Conservation (phyloP, 2,113 vertebrate species). For the Megaptera novaeangliae region DNA sequence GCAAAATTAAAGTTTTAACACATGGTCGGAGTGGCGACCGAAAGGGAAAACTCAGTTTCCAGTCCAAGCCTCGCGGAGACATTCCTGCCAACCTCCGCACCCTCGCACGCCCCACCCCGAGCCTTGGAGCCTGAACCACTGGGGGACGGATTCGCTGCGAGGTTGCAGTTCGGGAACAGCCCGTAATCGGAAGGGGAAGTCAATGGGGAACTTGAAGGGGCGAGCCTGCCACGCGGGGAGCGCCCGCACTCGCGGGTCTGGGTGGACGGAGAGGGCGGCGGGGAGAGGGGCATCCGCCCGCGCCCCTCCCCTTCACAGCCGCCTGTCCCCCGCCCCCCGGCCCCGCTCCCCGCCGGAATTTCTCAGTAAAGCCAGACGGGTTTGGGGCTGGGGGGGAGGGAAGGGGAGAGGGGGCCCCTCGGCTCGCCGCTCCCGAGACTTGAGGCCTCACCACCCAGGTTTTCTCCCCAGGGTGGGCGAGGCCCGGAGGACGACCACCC, state of each 20-base stretch:
- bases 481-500: slow-evolving; percentile 41
- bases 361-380: slow-evolving; percentile 12
- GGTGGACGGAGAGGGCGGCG: neutral
- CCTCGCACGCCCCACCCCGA: slow-evolving; percentile 55
- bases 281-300: neutral
- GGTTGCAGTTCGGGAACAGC: slow-evolving; percentile 62
- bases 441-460: slow-evolving; percentile 40
- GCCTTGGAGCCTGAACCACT: slow-evolving; percentile 43
- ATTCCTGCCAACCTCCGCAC: slow-evolving; percentile 47
- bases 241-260: slow-evolving; percentile 40
- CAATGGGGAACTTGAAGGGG: slow-evolving; percentile 67
- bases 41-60: slow-evolving; percentile 29
- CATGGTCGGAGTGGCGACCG: slow-evolving; percentile 6
- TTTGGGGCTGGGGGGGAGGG: neutral
- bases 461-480: slow-evolving; percentile 40
- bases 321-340: neutral
- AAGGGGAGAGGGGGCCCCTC: neutral
- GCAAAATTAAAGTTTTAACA: slow-evolving; percentile 24
- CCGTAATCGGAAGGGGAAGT: slow-evolving; percentile 75
- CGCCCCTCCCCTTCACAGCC: neutral
- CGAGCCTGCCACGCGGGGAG: slow-evolving; percentile 52
- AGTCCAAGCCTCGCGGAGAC: neutral
- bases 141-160: slow-evolving; percentile 62
- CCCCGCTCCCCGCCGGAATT: slow-evolving; percentile 56
- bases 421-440: neutral